phyloP scores from a whole-genome alignment of 2,113 vertebrate genomes.

The Rhinolophus ferrumequinum region DNA sequence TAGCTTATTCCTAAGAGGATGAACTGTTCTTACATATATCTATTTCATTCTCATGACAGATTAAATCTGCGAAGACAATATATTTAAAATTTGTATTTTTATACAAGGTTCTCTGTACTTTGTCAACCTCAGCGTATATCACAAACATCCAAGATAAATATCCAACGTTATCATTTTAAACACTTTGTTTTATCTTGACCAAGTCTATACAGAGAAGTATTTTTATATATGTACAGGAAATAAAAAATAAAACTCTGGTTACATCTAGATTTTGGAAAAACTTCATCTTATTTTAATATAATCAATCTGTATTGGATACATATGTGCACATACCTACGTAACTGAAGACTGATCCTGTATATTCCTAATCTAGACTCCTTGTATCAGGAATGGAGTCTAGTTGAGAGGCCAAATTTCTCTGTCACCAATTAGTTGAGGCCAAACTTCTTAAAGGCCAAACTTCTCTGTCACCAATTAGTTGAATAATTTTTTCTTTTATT shows the following conservation, averaged over 20 bases:
- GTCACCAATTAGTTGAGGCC: not conserved
- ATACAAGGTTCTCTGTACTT: conserved; percentile 28
- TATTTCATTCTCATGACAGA: conserved; percentile 36
- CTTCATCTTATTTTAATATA: conserved; percentile 32
- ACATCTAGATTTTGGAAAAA: not conserved
- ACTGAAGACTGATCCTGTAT: not conserved
- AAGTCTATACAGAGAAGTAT: not conserved
- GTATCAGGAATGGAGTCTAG: not conserved
- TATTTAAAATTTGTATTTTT: conserved; percentile 50
- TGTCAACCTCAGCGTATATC: not conserved
- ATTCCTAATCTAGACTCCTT: not conserved
- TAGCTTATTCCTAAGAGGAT: not conserved
- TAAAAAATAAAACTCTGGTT: not conserved
- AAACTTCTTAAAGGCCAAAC: not conserved
- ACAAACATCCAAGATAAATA: conserved; percentile 28
- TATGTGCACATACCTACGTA: not conserved
- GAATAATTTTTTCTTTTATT: not conserved
- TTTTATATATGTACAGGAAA: conserved; percentile 27
- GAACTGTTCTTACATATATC: conserved; percentile 49
- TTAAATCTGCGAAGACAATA: conserved; percentile 7
- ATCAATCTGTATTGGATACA: not conserved
- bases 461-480: not conserved
- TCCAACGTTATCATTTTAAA: conserved; percentile 46
- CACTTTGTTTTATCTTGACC: not conserved
- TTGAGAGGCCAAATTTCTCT: not conserved